phyloP scores from a whole-genome alignment of 53 echinoderm and acorn worm species.

The Holothuria leucospilota region DNA sequence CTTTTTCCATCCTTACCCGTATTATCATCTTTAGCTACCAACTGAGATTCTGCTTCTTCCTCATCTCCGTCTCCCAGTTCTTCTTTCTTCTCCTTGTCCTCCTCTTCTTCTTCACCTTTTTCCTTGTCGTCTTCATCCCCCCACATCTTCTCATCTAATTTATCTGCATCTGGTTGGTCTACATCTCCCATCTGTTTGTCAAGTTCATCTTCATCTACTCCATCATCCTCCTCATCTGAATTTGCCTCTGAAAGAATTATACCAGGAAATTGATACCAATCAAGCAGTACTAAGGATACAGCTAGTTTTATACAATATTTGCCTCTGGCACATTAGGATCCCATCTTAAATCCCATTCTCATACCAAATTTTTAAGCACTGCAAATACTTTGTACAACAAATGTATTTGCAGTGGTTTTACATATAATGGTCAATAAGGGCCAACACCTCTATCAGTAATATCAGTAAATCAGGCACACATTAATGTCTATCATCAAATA shows the following conservation, averaged over 20 bases:
- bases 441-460: too few species aligned
- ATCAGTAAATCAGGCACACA: too few species aligned
- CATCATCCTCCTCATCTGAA: slow-evolving; percentile 70
- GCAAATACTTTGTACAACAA: too few species aligned
- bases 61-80: slow-evolving; percentile 78
- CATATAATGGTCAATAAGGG: too few species aligned
- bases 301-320: too few species aligned
- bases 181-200: slow-evolving; percentile 99
- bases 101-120: slow-evolving; percentile 66
- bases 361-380: too few species aligned
- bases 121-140: slow-evolving; percentile 53
- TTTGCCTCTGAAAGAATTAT: slow-evolving; percentile 44
- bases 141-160: slow-evolving; percentile 98
- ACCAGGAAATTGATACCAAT: too few species aligned
- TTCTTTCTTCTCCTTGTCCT: slow-evolving; percentile 68
- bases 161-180: slow-evolving; percentile 81
- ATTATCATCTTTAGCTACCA: slow-evolving; percentile 98
- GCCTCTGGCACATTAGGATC: too few species aligned
- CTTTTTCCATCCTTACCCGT: slow-evolving; percentile 60
- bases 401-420: too few species aligned
- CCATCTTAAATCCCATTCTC: too few species aligned
- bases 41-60: slow-evolving; percentile 70
- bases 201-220: slow-evolving; percentile 80
- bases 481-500: too few species aligned
- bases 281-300: too few species aligned